These are phyloP conservation scores for Orchesella flavescens DNA, from an alignment of 2,888 invertebrate genomes.

Conservation along the genomic window DNA sequence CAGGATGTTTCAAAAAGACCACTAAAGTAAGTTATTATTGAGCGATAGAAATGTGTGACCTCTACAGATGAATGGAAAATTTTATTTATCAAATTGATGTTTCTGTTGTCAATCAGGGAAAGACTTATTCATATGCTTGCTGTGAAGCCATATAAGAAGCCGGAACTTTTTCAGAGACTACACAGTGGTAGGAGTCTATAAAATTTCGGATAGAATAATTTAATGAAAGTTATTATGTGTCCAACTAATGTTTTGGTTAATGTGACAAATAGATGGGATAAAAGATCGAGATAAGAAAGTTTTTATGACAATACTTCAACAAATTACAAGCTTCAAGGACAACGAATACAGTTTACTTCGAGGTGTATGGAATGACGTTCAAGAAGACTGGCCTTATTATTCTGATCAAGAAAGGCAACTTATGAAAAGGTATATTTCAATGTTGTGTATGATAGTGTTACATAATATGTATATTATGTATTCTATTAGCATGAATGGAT, in stretches of 20 bases:
- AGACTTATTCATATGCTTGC: conserved; percentile 95
- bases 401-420: conserved; percentile 90
- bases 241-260: conserved; percentile 23
- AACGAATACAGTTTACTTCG: conserved; percentile 91
- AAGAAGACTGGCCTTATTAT: conserved; percentile 95
- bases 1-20: conserved; percentile 63
- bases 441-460: not conserved
- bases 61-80: not conserved
- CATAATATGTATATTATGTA: conserved; percentile 5
- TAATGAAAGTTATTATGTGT: not conserved
- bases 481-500: no score
- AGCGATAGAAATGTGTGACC: not conserved
- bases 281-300: conserved; percentile 86
- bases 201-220: not conserved
- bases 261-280: conserved; percentile 84
- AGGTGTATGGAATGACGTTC: conserved; percentile 93
- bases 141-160: conserved; percentile 93
- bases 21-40: conserved; percentile 60
- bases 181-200: conserved; percentile 80
- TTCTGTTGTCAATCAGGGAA: conserved; percentile 79
- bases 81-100: not conserved
- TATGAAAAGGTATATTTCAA: conserved; percentile 82
- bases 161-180: conserved; percentile 86
- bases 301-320: conserved; percentile 85
- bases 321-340: conserved; percentile 87